Evolutionary conservation across 1,140 invertebrate genomes (phyloP).

Genomic region (Drosophila setifemur): DNA sequence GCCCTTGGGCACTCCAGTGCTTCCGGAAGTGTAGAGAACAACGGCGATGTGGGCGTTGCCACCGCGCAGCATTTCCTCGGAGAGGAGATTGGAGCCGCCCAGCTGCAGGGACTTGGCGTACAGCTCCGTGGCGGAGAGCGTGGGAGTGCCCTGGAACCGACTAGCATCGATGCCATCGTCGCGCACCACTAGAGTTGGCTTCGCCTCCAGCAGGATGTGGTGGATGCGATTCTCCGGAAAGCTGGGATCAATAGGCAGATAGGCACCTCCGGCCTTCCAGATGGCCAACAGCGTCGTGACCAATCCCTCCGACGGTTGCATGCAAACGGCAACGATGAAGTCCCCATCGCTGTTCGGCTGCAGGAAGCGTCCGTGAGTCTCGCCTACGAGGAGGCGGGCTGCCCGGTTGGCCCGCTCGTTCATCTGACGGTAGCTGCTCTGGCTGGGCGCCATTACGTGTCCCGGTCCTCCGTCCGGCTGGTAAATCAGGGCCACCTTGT

Average conservation of each 20-base stretch:
- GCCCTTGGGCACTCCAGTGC: conserved; percentile 95
- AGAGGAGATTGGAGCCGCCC: conserved; percentile 55
- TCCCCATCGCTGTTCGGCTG: conserved; percentile 86
- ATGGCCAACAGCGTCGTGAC: conserved; percentile 88
- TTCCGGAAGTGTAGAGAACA: conserved; percentile 95
- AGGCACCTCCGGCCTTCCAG: conserved; percentile 91
- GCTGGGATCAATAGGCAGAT: conserved; percentile 90
- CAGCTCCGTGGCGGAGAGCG: conserved; percentile 59
- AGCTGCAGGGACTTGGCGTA: conserved; percentile 64
- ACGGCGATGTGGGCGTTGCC: conserved; percentile 86
- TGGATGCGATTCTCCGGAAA: conserved; percentile 89
- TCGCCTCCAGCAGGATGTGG: conserved; percentile 90
- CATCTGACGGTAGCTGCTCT: conserved; percentile 85
- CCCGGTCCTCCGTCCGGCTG: conserved; percentile 80
- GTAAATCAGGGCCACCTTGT: conserved; percentile 84
- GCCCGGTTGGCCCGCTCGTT: conserved; percentile 85
- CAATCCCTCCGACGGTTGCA: conserved; percentile 89
- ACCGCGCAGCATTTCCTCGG: conserved; percentile 60
- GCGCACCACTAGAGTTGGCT: conserved; percentile 87
- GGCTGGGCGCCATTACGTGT: conserved; percentile 61
- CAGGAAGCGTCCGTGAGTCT: conserved; percentile 71
- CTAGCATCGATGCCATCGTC: conserved; percentile 83
- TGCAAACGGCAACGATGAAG: conserved; percentile 88
- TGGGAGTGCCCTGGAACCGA: conserved; percentile 60
- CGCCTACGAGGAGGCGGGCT: conserved; percentile 84